These are phyloP conservation scores for Ceriagrion tenellum DNA, from an alignment of 2,888 invertebrate species.

Conservation along the genomic window DNA sequence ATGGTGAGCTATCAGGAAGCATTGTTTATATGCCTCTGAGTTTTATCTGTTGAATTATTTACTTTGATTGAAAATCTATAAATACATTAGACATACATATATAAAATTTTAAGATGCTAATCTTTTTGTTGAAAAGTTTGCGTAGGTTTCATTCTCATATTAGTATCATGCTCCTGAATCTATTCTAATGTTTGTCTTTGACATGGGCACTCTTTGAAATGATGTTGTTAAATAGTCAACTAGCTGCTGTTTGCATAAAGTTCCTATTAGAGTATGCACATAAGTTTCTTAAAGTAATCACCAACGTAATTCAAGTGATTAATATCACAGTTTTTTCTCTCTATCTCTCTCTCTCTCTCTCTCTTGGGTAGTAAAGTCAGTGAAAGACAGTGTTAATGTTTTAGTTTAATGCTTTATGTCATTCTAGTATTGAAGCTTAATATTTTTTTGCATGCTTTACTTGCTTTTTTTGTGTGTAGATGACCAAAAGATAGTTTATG, in stretches of 20 bases:
- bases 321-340: not conserved
- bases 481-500: constrained; percentile 83
- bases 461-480: constrained; percentile 75
- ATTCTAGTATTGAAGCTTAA: constrained; percentile 59
- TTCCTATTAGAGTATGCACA: constrained; percentile 56
- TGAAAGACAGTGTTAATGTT: constrained; percentile 56
- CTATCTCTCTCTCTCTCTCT: no score
- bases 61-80: not conserved
- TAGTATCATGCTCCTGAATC: constrained; percentile 28
- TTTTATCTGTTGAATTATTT: not conserved
- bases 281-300: constrained; percentile 40
- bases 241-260: constrained; percentile 33
- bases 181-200: not conserved
- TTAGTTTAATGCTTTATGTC: constrained; percentile 63
- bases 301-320: not conserved
- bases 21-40: not conserved
- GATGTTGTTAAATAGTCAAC: not conserved
- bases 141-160: constrained; percentile 23
- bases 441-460: constrained; percentile 67
- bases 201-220: constrained; percentile 9
- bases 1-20: constrained; percentile 74
- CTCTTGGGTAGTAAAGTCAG: constrained; percentile 38
- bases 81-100: not conserved
- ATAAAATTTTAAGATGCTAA: not conserved
- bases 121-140: not conserved